A percentile compares a stretch with the other conserved stretches of the same genome.
phyloP scores from a whole-genome alignment of 2,888 invertebrate genomes.

The Zelleria hepariella region DNA sequence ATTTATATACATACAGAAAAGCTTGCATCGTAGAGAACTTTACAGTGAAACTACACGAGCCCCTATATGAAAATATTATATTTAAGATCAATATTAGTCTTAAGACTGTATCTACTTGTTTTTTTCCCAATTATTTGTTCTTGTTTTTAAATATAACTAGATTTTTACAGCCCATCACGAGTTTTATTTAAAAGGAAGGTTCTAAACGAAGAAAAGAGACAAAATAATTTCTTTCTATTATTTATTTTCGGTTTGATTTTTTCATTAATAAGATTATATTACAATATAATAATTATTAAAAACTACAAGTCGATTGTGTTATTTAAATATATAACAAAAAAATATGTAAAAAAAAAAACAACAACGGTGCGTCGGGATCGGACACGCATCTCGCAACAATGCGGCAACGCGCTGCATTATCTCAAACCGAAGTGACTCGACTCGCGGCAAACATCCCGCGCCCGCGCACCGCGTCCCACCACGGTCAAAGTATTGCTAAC shows the following conservation, averaged over 20 bases:
- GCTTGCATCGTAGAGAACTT: not conserved
- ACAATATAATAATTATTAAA: constrained; percentile 71
- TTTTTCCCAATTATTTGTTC: not conserved
- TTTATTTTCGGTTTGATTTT: constrained; percentile 71
- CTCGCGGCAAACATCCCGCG: constrained; percentile 16
- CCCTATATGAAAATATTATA: not conserved
- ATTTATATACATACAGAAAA: not conserved
- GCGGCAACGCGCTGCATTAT: not conserved
- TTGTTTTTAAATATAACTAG: not conserved
- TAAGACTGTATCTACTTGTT: not conserved
- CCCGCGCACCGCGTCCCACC: constrained; percentile 38
- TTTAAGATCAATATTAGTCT: not conserved
- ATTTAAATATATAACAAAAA: constrained; percentile 71
- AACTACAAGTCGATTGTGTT: constrained; percentile 71
- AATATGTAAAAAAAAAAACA: constrained; percentile 48
- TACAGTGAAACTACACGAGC: not conserved
- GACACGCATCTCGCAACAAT: too few species aligned
- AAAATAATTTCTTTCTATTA: constrained; percentile 58
- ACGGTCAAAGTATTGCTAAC: constrained; percentile 54
- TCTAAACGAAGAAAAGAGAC: constrained; percentile 16
- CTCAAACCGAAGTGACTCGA: not conserved
- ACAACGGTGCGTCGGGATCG: constrained; percentile 54
- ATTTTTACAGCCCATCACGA: constrained; percentile 26
- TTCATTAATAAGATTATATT: constrained; percentile 73
- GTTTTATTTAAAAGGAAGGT: constrained; percentile 19